Evolutionary conservation across 2,888 invertebrate species (phyloP), one percentile per base, ranked within the genome.

Genomic region (Hydroisotoma schaefferi): DNA sequence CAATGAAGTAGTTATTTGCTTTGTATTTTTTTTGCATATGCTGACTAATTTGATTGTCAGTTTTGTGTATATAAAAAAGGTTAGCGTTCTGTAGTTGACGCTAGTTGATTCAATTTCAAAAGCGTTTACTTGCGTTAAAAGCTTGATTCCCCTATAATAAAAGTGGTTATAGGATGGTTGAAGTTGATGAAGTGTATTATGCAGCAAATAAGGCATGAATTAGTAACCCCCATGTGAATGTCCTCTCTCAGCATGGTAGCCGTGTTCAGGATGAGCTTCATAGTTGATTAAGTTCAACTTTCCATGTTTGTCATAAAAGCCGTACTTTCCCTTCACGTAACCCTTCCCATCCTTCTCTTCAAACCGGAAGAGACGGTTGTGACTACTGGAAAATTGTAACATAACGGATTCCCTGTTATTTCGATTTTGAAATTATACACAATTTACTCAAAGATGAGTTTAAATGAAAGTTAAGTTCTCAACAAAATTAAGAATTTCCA

Each of bases 271-370:
- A 73, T 85, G 83, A 1, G 89, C 85, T 69, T 84, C 81, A 74
- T 90, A 90, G 77, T 86, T 86, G 63, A 88, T 84, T 25, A 87
- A 81, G 67, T 85, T 83, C 38, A 89, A 79, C 78, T 89, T 88
- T 18, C 90, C 90, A 68, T 80, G 77, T 63, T 84, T 84, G 76
- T 89, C 89, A 75, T 87, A 83, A 76, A 86, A 90, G 43, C 90
- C 90, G 74, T 88, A 90, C 74, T 87, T 87, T 3, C 90, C 90
- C 71, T 84, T 85, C 44, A 90, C 87, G 61, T 84, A 80, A 4
- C 90, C 90, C 57, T 87, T 83, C 67, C 83, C 84, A 76, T 87
- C 85, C 55, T 85, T 81, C 76, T 90, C 88, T 76, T 90, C 90
- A 74, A 83, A 85, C 63, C 89, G 83, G 76, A 88, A 90, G 73